Evolutionary conservation across 2,888 invertebrate species (phyloP).

Genomic region (Agonopterix arenella): DNA sequence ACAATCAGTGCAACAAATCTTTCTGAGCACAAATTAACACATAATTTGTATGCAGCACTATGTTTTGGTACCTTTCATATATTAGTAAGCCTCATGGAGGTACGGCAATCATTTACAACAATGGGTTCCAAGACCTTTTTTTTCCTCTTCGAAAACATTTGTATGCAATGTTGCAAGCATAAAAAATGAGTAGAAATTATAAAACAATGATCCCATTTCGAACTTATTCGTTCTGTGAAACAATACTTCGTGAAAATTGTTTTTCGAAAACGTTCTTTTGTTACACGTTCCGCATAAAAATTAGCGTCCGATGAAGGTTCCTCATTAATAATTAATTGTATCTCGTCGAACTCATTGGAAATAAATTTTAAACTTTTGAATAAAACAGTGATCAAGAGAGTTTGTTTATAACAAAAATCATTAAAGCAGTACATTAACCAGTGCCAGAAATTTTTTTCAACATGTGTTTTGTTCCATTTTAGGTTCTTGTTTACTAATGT

Average conservation of each 20-base stretch:
- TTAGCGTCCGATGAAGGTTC: constrained; percentile 8
- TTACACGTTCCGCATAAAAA: constrained; percentile 12
- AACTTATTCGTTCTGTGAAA: constrained; percentile 15
- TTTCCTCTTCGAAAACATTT: constrained; percentile 29
- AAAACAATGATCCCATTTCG: constrained; percentile 18
- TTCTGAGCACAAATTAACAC: constrained; percentile 6
- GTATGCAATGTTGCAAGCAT: constrained; percentile 31
- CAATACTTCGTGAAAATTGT: constrained; percentile 10
- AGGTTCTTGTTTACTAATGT: too few species aligned
- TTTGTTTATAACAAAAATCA: too few species aligned
- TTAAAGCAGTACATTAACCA: too few species aligned
- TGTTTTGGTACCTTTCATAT: constrained; percentile 13
- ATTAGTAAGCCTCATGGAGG: constrained; percentile 27
- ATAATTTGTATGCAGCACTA: constrained; percentile 33
- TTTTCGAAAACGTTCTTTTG: constrained; percentile 5
- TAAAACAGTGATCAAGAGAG: too few species aligned
- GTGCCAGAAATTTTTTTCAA: too few species aligned
- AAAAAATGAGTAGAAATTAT: constrained; percentile 21
- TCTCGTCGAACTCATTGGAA: constrained; percentile 8
- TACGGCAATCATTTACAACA: constrained; percentile 30
- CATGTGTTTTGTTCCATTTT: too few species aligned
- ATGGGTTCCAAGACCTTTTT: constrained; percentile 26
- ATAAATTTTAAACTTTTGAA: constrained; percentile 12
- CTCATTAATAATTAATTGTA: constrained; percentile 4
- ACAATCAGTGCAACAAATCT: not conserved